Evolutionary conservation across 2,113 vertebrate genomes (phyloP).

Genomic region (Panurus biarmicus): DNA sequence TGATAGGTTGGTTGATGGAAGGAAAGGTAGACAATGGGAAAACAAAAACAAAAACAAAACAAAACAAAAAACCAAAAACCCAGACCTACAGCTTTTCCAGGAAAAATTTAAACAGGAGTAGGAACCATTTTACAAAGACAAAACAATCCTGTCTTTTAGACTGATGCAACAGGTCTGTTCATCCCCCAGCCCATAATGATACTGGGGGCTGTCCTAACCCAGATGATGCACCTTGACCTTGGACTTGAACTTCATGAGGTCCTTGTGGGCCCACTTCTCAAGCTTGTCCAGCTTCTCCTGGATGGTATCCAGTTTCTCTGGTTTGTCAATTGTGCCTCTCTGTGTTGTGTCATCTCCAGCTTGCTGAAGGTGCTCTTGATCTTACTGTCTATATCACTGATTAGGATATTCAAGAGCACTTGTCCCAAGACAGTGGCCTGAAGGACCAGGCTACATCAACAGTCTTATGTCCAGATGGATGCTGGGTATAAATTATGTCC

Average conservation of each 20-base stretch:
- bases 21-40: accelerated
- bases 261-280: neutral
- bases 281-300: too few species aligned
- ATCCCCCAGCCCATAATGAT: neutral
- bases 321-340: neutral
- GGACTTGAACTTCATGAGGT: neutral
- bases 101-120: neutral
- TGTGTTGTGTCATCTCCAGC: neutral
- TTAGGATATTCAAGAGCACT: neutral
- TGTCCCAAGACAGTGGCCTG: neutral
- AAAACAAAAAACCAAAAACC: too few species aligned
- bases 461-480: neutral
- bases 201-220: neutral
- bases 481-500: neutral
- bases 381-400: neutral
- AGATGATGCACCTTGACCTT: neutral
- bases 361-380: neutral
- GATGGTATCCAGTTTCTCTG: neutral
- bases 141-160: neutral
- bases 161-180: neutral
- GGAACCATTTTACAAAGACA: neutral
- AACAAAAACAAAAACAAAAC: neutral
- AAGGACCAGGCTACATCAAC: neutral
- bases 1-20: neutral
- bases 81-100: neutral